Conservation (phyloP, 2,797 vertebrate species). For the Hafferia zeledoni region DNA sequence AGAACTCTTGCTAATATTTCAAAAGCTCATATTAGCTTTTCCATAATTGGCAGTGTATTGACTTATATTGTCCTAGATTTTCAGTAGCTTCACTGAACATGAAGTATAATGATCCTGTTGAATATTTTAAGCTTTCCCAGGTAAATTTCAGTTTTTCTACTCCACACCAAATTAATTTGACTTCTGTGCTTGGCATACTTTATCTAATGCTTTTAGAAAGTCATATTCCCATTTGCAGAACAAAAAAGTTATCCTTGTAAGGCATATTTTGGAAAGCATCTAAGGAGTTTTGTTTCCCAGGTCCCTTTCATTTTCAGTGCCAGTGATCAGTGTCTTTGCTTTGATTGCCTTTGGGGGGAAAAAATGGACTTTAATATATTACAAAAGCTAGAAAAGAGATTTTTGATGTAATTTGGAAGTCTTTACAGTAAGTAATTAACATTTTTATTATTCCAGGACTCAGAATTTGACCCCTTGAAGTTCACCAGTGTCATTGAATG, state of each 20-base stretch:
- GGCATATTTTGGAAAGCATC: not conserved
- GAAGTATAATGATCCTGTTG: not conserved
- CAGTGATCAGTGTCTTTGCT: not conserved
- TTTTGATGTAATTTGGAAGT: not conserved
- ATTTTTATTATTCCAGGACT: slow-evolving; percentile 82
- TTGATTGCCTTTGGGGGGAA: not conserved
- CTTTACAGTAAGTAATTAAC: not conserved
- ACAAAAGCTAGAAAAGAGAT: not conserved
- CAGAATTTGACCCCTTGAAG: slow-evolving; percentile 91
- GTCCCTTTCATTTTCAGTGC: not conserved
- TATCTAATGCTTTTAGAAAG: not conserved
- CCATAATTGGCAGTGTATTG: not conserved
- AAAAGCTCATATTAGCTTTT: not conserved
- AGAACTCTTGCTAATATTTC: not conserved
- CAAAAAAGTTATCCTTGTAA: not conserved
- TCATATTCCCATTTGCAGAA: not conserved
- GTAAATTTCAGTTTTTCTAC: not conserved
- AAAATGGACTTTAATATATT: not conserved
- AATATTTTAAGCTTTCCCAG: not conserved
- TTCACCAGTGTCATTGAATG: slow-evolving; percentile 94
- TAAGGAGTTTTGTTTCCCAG: not conserved
- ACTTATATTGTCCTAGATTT: not conserved
- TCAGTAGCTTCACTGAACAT: not conserved
- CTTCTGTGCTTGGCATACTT: not conserved
- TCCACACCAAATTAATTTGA: not conserved